Conservation (phyloP, 2,113 vertebrate genomes). For the Gopherus flavomarginatus region DNA sequence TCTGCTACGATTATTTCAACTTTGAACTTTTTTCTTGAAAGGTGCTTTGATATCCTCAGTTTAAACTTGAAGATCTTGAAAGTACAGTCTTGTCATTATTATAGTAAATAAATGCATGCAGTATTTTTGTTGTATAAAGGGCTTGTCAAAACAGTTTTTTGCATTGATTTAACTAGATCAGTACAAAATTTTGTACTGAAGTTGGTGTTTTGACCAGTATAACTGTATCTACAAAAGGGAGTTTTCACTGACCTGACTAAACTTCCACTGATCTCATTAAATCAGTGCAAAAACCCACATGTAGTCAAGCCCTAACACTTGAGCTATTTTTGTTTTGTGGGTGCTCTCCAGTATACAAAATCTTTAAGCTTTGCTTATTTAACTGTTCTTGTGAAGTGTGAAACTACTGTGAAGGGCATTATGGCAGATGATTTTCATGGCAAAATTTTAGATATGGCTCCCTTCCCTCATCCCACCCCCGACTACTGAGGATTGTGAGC, state of each 20-base stretch:
- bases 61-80: neutral
- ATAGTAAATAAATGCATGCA: neutral
- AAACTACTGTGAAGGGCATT: neutral
- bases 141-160: neutral
- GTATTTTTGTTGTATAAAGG: neutral
- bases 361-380: neutral
- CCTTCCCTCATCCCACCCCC: accelerated
- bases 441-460: neutral
- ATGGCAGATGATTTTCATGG: neutral
- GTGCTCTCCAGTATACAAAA: accelerated
- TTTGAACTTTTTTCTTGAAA: neutral
- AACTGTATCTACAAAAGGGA: neutral
- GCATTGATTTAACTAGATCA: neutral
- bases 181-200: neutral
- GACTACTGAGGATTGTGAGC: neutral
- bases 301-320: neutral
- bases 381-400: neutral
- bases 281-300: accelerated
- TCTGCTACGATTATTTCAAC: neutral
- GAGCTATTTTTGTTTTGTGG: neutral
- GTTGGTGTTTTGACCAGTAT: neutral
- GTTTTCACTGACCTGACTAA: neutral
- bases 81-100: neutral
- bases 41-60: neutral
- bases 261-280: neutral